A percentile compares a stretch with the other conserved stretches of the same genome.
phyloP scores from a whole-genome alignment of 2,888 invertebrate genomes.

The Atrina japonica region DNA sequence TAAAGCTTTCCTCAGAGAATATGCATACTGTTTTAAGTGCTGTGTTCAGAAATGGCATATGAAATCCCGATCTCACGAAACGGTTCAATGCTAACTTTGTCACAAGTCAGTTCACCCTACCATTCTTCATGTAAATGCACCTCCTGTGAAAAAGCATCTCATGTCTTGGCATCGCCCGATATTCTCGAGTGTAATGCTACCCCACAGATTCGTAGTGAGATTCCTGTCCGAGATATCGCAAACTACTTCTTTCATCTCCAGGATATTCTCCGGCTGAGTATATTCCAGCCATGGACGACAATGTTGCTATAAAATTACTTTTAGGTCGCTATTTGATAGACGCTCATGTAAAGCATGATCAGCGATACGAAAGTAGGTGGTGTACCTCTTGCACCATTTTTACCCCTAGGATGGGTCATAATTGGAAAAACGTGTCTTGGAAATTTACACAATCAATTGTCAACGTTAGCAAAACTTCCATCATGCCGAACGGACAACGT shows the following conservation, averaged over 20 bases:
- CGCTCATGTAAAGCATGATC: constrained; percentile 28
- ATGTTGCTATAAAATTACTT: constrained; percentile 12
- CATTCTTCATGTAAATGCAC: constrained; percentile 1
- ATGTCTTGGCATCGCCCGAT: constrained; percentile 5
- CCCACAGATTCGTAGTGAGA: constrained; percentile 18
- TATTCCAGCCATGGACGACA: constrained; percentile 7
- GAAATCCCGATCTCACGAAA: constrained; percentile 1
- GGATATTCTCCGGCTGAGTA: constrained; percentile 2
- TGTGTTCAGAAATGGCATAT: constrained; percentile 21
- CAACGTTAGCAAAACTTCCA: constrained; percentile 20
- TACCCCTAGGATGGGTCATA: constrained; percentile 28
- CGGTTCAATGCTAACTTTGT: constrained; percentile 15
- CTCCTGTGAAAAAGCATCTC: neutral
- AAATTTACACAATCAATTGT: constrained; percentile 17
- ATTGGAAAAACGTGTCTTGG: constrained; percentile 26
- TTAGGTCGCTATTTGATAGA: constrained; percentile 27
- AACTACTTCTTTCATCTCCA: neutral
- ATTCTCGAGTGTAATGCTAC: constrained; percentile 24
- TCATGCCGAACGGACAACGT: constrained; percentile 7
- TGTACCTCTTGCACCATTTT: constrained; percentile 11
- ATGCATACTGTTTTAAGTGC: constrained; percentile 25
- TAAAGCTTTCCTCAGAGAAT: constrained; percentile 12
- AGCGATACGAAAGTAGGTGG: constrained; percentile 19
- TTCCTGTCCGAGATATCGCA: constrained; percentile 6
- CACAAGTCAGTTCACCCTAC: constrained; percentile 9